These are phyloP conservation scores for Phalloptychus januarius DNA, from an alignment of 2,797 vertebrate species.

Conservation along the genomic window DNA sequence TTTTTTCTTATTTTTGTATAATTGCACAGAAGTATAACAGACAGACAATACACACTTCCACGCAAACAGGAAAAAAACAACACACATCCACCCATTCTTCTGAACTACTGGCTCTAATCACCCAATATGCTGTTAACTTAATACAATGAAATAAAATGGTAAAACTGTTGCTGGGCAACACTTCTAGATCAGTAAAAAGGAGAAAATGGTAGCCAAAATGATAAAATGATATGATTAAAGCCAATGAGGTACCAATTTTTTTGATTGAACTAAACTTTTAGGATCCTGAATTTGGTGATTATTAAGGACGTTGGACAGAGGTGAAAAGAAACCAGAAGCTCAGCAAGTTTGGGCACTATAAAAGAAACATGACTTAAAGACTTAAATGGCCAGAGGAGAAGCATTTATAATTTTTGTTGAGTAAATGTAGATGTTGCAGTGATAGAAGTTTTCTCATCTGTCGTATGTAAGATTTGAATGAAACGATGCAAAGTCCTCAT, in stretches of 20 bases:
- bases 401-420: background rate
- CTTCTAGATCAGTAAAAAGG: background rate
- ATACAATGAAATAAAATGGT: background rate
- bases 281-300: background rate
- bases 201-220: background rate
- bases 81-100: background rate
- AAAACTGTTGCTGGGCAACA: background rate
- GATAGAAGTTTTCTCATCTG: background rate
- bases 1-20: background rate
- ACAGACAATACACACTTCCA: background rate
- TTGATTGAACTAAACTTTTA: background rate
- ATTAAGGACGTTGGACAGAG: background rate
- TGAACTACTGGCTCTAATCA: background rate
- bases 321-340: background rate
- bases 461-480: background rate
- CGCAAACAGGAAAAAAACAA: background rate
- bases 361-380: background rate
- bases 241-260: background rate
- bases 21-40: background rate
- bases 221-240: background rate
- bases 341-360: background rate
- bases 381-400: background rate
- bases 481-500: background rate
- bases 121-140: background rate
- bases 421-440: background rate